Conservation (phyloP, 1,140 invertebrate species). For the Babylonia areolata region DNA sequence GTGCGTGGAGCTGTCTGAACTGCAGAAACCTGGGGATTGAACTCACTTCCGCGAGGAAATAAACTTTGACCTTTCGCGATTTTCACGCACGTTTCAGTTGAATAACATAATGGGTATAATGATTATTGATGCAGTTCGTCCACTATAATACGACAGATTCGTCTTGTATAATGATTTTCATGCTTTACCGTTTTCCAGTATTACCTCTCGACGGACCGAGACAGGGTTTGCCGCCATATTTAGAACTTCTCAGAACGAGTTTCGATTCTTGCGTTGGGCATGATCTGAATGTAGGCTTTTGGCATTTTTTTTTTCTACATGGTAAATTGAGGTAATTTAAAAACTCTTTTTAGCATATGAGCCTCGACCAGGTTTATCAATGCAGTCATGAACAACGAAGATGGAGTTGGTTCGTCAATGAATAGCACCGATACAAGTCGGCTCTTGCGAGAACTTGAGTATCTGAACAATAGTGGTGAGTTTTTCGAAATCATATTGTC, state of each 20-base stretch:
- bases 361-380: background rate
- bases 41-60: no score
- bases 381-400: constrained; percentile 32
- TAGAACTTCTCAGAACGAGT: constrained; percentile 39
- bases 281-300: constrained; percentile 19
- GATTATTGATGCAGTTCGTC: no score
- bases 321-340: background rate
- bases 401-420: constrained; percentile 37
- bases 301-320: background rate
- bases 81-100: no score
- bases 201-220: constrained; percentile 24
- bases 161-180: no score
- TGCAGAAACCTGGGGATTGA: no score
- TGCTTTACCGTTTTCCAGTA: no score
- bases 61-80: no score
- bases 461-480: constrained; percentile 30
- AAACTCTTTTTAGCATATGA: background rate
- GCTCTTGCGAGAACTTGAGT: constrained; percentile 45
- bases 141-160: no score
- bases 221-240: constrained; percentile 46
- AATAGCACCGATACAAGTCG: constrained; percentile 51
- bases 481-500: no score
- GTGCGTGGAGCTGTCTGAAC: no score
- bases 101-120: no score
- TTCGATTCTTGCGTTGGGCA: constrained; percentile 22